Evolutionary conservation across 2,888 invertebrate genomes (phyloP).

Genomic region (Luffia ferchaultella): DNA sequence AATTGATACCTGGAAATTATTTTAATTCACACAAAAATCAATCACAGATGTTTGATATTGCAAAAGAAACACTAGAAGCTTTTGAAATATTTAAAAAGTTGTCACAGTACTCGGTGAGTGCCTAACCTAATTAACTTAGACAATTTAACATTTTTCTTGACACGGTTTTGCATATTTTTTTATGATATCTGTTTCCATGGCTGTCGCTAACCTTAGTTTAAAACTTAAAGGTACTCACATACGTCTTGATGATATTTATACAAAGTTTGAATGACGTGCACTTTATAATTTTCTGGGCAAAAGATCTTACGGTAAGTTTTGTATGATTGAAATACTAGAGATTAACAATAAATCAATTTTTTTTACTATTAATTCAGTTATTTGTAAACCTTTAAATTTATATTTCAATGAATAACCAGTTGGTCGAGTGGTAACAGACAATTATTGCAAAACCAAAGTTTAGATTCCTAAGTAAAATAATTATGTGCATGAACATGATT

Average conservation of each 20-base stretch:
- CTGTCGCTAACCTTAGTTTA: no score
- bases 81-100: not conserved
- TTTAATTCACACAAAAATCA: not conserved
- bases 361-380: no score
- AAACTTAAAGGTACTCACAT: not conserved
- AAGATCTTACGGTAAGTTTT: not conserved
- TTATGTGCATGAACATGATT: no score
- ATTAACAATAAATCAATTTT: no score
- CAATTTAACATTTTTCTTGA: not conserved
- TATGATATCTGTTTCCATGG: no score
- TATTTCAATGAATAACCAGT: no score
- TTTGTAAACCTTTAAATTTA: no score
- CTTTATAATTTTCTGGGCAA: not conserved
- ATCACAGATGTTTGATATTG: not conserved
- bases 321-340: no score
- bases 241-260: not conserved
- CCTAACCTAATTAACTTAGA: not conserved
- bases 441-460: no score
- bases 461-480: no score
- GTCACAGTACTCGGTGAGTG: not conserved
- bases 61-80: not conserved
- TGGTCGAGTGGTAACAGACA: no score
- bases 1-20: not conserved
- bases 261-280: not conserved
- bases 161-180: no score